A percentile compares a stretch with the other conserved stretches of the same genome.
Evolutionary conservation across 2,113 vertebrate species (phyloP).

Genomic region (Typhlomys cinereus): DNA sequence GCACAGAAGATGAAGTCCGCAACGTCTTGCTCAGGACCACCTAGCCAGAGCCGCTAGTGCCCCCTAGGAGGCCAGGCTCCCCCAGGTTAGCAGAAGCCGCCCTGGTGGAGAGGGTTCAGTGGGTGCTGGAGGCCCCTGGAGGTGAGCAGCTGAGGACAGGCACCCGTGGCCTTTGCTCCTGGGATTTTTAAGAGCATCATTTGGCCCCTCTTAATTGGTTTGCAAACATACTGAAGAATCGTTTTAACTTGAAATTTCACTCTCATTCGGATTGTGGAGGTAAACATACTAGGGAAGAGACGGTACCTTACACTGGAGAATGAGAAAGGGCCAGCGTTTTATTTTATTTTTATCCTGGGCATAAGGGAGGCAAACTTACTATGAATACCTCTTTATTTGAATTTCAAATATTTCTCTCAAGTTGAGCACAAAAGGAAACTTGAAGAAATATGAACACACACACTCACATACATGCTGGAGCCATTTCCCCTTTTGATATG

Average conservation of each 20-base stretch:
- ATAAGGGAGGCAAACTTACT: constrained; percentile 43
- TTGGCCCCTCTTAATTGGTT: constrained; percentile 73
- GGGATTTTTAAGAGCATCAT: constrained; percentile 41
- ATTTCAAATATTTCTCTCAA: constrained; percentile 78
- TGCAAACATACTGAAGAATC: constrained; percentile 71
- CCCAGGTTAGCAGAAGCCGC: not conserved
- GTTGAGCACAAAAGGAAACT: constrained; percentile 73
- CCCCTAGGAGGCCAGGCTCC: not conserved
- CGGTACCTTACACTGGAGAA: not conserved
- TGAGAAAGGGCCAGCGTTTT: constrained; percentile 29
- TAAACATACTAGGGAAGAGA: constrained; percentile 20
- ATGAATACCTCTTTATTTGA: constrained; percentile 82
- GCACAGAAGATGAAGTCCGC: not conserved
- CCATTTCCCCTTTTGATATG: constrained; percentile 53
- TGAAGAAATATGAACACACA: constrained; percentile 60
- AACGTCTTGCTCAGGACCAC: constrained; percentile 23
- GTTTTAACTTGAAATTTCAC: constrained; percentile 38
- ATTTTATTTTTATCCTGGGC: constrained; percentile 59
- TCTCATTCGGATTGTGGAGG: constrained; percentile 60
- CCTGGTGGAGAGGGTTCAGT: not conserved
- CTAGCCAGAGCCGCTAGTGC: not conserved
- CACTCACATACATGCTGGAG: constrained; percentile 32
- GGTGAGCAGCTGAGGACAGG: not conserved
- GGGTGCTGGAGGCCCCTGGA: not conserved
- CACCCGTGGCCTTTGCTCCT: constrained; percentile 63